Evolutionary conservation across 2,797 vertebrate genomes (phyloP), one percentile per base, ranked within the genome.

Genomic region (Halcyon chelicuti): DNA sequence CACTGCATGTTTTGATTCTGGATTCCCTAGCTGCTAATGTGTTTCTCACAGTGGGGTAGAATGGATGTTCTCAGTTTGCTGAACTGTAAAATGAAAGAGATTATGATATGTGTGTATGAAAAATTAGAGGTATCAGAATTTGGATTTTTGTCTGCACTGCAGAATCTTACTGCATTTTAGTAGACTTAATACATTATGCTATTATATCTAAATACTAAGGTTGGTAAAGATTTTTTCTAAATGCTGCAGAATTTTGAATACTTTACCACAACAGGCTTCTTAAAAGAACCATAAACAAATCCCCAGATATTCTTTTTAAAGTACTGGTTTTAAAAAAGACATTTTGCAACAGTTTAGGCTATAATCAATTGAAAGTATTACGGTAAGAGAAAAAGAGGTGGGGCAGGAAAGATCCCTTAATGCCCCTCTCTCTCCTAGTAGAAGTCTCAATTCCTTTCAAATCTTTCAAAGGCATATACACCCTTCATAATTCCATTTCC

Each of bases 81-180:
- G 49, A 91, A 51, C 68, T 68, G 49, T 79, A 76, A 92, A 89
- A 89, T 80, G 57, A 91, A 76, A 91, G 29, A 85, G 44, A 71
- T 85, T 79, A 71, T 3, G 3, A 51, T 51, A 46, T 9, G 61
- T 60, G 40, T 10, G 0, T 29, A 61, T 65, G 40, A 85, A 92
- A 89, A 92, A 57, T 58, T 54, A 86, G 39, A 44, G 20, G 17
- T 29, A 61, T 3, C 12, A 71, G 35, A 86, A 80, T 74, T 33
- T 67, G 46, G 28, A 54, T 52, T 75, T 91, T 72, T 71, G 12
- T 18, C 39, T 0, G 2, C 14, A 23, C 26, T 33, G 28, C 10
- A 84, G 17, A 75, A 31, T 20, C 29, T 54, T 44, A 47, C 23
- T 47, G 31, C 7, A 10, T 47, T 72, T 91, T 42, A 75, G 21